A percentile compares a stretch with the other conserved stretches of the same genome.
Evolutionary conservation across 2,797 vertebrate species (phyloP).

Genomic region (Rhincodon typus): DNA sequence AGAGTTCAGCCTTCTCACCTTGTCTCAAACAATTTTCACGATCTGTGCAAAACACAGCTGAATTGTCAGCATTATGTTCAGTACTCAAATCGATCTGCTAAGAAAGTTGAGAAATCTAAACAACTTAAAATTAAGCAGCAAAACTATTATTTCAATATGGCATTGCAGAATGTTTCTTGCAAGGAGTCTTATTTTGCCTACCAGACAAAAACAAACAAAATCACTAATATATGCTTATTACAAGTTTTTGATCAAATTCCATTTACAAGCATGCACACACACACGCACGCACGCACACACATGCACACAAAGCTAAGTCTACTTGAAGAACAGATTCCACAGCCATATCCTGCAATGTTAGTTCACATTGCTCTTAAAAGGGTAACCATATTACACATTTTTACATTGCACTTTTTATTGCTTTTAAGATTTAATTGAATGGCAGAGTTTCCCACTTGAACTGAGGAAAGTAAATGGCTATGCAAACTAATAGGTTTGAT

Average conservation of each 20-base stretch:
- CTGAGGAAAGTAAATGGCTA: background rate
- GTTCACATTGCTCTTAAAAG: background rate
- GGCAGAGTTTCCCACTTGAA: background rate
- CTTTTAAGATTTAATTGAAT: constrained; percentile 7
- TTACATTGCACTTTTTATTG: background rate
- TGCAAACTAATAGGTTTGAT: background rate
- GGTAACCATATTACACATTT: background rate
- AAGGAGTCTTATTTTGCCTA: background rate
- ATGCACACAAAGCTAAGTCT: background rate
- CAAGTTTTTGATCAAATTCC: no score
- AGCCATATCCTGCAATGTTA: background rate
- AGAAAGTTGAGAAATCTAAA: background rate
- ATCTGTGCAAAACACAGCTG: background rate
- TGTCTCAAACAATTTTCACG: background rate
- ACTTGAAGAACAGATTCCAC: background rate
- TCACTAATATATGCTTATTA: no score
- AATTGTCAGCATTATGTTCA: background rate
- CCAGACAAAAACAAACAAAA: no score
- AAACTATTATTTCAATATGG: background rate
- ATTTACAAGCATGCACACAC: no score
- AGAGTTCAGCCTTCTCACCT: background rate
- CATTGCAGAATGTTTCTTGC: background rate
- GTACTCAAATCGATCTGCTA: background rate
- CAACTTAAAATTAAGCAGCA: background rate
- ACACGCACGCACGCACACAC: no score